Evolutionary conservation across 2,113 vertebrate genomes (phyloP).

Genomic region (Cyprinodon variegatus): DNA sequence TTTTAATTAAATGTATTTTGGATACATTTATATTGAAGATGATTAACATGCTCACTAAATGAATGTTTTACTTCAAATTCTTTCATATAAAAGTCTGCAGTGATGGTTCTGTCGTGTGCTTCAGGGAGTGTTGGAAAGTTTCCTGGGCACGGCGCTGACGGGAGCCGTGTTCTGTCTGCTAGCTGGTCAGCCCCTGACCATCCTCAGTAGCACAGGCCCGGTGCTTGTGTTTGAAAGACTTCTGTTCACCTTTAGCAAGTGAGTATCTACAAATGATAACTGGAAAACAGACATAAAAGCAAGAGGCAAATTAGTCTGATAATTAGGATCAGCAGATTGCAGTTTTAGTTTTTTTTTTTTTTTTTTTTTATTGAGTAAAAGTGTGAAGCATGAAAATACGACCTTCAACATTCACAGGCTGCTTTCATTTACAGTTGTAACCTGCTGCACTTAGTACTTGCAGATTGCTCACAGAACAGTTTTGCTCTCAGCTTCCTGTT

Average conservation of each 20-base stretch:
- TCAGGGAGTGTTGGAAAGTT: constrained; percentile 97
- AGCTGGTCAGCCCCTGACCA: constrained; percentile 93
- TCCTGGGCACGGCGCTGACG: constrained; percentile 91
- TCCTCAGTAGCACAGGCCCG: constrained; percentile 96
- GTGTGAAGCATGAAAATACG: neutral
- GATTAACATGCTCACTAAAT: neutral
- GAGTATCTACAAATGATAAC: constrained; percentile 34
- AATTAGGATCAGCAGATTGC: neutral
- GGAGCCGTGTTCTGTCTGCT: constrained; percentile 93
- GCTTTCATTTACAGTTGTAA: constrained; percentile 2
- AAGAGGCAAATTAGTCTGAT: neutral
- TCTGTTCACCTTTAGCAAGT: constrained; percentile 98
- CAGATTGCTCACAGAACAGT: neutral
- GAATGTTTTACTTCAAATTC: neutral
- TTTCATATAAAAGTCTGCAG: neutral
- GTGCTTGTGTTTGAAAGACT: constrained; percentile 96
- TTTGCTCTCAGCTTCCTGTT: neutral
- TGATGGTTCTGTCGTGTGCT: constrained; percentile 8
- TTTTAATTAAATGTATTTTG: neutral
- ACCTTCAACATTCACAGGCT: neutral
- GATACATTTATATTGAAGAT: neutral
- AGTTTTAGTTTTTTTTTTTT: neutral
- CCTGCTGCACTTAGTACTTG: neutral
- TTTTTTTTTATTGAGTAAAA: neutral
- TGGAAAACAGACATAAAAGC: neutral